Percentiles rank a stretch among this genome's conserved stretches.
Conservation (phyloP, 1,140 invertebrate species). For the Druon quercuslanigerum region DNA sequence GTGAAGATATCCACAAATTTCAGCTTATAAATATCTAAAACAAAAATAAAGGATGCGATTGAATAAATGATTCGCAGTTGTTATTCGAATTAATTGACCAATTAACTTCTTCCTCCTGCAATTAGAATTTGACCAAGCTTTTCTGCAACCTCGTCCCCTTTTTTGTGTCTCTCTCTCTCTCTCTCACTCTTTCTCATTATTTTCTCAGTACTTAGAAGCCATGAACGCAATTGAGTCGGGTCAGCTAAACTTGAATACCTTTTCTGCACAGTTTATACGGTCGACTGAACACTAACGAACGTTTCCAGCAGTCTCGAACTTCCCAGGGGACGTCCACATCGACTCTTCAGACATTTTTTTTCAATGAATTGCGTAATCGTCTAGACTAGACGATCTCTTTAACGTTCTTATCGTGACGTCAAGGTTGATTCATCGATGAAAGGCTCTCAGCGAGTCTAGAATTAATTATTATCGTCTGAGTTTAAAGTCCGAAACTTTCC, state of each 20-base stretch:
- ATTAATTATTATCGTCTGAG: constrained; percentile 27
- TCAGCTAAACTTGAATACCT: constrained; percentile 28
- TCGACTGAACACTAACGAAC: constrained; percentile 28
- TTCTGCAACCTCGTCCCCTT: not conserved
- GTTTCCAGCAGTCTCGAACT: constrained; percentile 10
- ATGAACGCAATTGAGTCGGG: constrained; percentile 26
- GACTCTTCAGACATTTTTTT: constrained; percentile 24
- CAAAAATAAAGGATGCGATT: not conserved
- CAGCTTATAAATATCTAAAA: not conserved
- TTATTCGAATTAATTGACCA: not conserved
- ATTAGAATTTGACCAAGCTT: constrained; percentile 4
- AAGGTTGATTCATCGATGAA: constrained; percentile 29
- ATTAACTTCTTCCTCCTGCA: not conserved
- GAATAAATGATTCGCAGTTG: not conserved
- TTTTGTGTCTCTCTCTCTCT: not conserved
- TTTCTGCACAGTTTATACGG: constrained; percentile 20
- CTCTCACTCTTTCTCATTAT: constrained; percentile 5
- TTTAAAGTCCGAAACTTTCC: constrained; percentile 16
- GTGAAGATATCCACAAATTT: too few species aligned
- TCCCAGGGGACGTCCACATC: constrained; percentile 25
- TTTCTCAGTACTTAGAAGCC: constrained; percentile 23
- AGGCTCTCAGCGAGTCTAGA: constrained; percentile 13
- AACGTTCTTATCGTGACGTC: constrained; percentile 29
- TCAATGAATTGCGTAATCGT: constrained; percentile 30
- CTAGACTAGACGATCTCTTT: constrained; percentile 31